Evolutionary conservation across 1,140 invertebrate species (phyloP), one percentile per base, ranked within the genome.

Genomic region (Leptinotarsa defecta): DNA sequence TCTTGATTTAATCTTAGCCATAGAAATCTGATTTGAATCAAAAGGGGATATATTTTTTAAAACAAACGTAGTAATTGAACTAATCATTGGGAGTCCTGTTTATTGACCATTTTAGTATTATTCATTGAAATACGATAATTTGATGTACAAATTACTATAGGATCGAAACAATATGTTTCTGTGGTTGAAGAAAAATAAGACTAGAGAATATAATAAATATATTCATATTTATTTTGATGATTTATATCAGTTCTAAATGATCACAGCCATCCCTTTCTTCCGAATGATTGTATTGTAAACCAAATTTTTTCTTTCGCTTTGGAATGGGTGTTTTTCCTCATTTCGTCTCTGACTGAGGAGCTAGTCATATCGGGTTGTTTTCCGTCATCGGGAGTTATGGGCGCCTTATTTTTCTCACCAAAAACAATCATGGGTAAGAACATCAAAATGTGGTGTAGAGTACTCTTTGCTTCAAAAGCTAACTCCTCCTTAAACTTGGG

Each of bases 401-500:
- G 57, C 0, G 1, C 8, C 22, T 43, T 74, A 19, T 24, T 48
- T 34, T 75, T 75, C 17, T 64, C 34, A 20, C 61, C 74, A 34
- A 76, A 68, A 27, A 78, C 63, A 13, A 74, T 48, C 15, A 34
- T 11, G 11, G 48, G 17, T 57, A 76, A 43, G n/a, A 75, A 22
- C 13, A 57, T 13, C 22, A 49, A 11, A 13, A 13, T 13, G n/a
- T 70, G 62, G 0, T 19, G 1, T 6, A 73, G 19, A 22, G 52
- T 13, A 48, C 8, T 24, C 0, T 48, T 13, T 8, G n/a, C 67
- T 71, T 68, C 74, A 2, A 61, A 6, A 34, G 61, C 68, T n/a
- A 83, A 57, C 77, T 83, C 79, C 48, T 81, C 72, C 63, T 74
- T 34, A 52, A 78, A 79, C n/a, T 57, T 62, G 62, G 79, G 63